These are phyloP conservation scores for Ptychoptera albimana DNA, from an alignment of 2,888 invertebrate genomes.

Conservation along the genomic window DNA sequence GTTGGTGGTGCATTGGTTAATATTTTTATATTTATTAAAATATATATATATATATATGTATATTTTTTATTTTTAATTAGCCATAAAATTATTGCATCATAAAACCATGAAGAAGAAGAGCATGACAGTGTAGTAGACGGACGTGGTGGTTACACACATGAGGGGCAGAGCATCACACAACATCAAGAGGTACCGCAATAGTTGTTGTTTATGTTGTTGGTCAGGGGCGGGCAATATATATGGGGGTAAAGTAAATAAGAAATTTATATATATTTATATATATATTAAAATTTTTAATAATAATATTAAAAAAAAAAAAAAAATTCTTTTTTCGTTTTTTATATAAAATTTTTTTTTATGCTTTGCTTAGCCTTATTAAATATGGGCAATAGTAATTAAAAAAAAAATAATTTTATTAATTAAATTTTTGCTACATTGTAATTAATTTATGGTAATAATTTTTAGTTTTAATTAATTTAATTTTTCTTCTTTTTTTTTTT, in stretches of 20 bases:
- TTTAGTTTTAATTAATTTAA: background rate
- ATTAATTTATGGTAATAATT: conserved; percentile 1
- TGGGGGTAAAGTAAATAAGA: conserved; percentile 8
- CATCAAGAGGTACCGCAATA: too few species aligned
- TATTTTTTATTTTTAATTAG: too few species aligned
- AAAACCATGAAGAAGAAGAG: background rate
- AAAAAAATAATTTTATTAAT: too few species aligned
- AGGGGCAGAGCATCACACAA: too few species aligned
- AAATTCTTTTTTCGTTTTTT: too few species aligned
- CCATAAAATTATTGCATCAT: background rate
- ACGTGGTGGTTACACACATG: conserved; percentile 3
- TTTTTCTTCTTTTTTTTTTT: too few species aligned
- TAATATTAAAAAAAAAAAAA: background rate
- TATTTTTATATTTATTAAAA: too few species aligned
- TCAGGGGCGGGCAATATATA: conserved; percentile 10
- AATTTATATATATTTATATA: conserved; percentile 3
- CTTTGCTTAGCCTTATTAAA: too few species aligned
- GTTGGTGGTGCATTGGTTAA: too few species aligned
- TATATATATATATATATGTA: too few species aligned
- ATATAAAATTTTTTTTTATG: background rate
- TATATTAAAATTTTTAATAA: conserved; percentile 1
- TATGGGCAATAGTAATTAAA: too few species aligned
- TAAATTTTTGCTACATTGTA: background rate
- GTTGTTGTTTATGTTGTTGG: conserved; percentile 3
- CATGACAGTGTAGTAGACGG: conserved; percentile 1